Evolutionary conservation across 2,113 vertebrate genomes (phyloP).

Genomic region (Pholis gunnellus): DNA sequence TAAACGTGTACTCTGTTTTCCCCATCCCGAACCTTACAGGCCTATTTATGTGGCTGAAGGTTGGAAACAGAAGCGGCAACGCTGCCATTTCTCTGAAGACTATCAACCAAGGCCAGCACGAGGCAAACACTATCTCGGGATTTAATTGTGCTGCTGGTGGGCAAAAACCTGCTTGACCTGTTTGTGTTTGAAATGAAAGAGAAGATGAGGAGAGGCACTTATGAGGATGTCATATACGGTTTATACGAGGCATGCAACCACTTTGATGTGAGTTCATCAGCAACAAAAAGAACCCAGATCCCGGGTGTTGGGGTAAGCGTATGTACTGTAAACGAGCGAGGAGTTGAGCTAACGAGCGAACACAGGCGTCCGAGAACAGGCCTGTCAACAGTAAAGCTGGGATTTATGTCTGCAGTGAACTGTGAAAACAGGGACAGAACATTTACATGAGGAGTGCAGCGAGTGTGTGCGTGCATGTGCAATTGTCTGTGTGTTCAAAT

Average conservation of each 20-base stretch:
- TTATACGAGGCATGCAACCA: constrained; percentile 38
- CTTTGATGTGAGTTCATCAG: constrained; percentile 68
- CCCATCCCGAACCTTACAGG: constrained; percentile 1
- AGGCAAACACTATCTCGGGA: constrained; percentile 26
- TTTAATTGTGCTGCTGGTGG: constrained; percentile 36
- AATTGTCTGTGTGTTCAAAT: background rate
- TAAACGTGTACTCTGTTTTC: constrained; percentile 27
- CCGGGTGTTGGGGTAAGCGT: constrained; percentile 20
- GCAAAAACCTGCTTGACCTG: constrained; percentile 38
- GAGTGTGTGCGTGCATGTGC: background rate
- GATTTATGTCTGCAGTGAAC: constrained; percentile 64
- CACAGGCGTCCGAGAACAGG: constrained; percentile 18
- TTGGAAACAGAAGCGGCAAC: constrained; percentile 10
- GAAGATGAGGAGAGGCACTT: constrained; percentile 30
- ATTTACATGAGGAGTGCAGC: constrained; percentile 52
- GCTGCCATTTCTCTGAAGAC: constrained; percentile 37
- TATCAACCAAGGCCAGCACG: constrained; percentile 21
- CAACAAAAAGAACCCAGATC: constrained; percentile 57
- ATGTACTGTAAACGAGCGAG: constrained; percentile 45
- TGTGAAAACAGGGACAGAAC: constrained; percentile 49
- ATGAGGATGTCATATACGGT: constrained; percentile 35
- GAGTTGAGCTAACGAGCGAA: constrained; percentile 46
- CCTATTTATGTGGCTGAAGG: constrained; percentile 40
- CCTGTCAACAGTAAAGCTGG: constrained; percentile 56
- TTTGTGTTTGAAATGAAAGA: constrained; percentile 50